Percentiles rank a stretch among this genome's conserved stretches.
These are phyloP conservation scores for Myocastor coypus DNA, from an alignment of 2,113 vertebrate genomes.

Conservation along the genomic window DNA sequence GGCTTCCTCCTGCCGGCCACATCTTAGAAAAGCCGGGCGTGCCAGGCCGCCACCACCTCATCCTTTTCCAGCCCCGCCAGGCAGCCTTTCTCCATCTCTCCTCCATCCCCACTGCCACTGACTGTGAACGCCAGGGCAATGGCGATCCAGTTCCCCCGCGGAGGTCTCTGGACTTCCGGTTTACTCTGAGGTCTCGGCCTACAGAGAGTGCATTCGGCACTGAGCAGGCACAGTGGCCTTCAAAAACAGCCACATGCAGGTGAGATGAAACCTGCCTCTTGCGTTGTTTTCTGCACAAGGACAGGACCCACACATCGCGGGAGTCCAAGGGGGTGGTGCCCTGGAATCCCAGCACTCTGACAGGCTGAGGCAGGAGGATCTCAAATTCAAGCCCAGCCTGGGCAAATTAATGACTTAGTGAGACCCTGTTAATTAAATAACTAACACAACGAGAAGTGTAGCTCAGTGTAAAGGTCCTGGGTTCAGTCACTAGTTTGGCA, in stretches of 20 bases:
- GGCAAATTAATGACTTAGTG: background rate
- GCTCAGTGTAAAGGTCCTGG: background rate
- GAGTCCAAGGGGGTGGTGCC: background rate
- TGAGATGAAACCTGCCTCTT: background rate
- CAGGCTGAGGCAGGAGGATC: background rate
- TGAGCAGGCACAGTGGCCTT: background rate
- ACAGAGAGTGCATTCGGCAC: fast-evolving
- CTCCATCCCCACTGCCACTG: too few relatives aligned
- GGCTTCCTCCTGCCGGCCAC: background rate
- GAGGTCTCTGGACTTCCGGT: background rate
- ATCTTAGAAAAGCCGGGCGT: background rate
- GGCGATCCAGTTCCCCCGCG: background rate
- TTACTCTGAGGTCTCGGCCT: background rate
- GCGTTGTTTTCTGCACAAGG: fast-evolving
- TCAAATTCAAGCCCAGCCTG: background rate
- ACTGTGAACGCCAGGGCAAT: background rate
- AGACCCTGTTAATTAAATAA: background rate
- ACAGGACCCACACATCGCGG: background rate
- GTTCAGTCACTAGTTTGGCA: background rate
- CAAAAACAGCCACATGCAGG: background rate
- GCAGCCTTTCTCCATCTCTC: background rate
- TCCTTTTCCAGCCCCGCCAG: background rate
- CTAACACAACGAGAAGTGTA: background rate
- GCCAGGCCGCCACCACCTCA: background rate
- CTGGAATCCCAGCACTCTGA: background rate